phyloP scores from a whole-genome alignment of 1,140 invertebrate genomes.

The Pseudoatta argentina region DNA sequence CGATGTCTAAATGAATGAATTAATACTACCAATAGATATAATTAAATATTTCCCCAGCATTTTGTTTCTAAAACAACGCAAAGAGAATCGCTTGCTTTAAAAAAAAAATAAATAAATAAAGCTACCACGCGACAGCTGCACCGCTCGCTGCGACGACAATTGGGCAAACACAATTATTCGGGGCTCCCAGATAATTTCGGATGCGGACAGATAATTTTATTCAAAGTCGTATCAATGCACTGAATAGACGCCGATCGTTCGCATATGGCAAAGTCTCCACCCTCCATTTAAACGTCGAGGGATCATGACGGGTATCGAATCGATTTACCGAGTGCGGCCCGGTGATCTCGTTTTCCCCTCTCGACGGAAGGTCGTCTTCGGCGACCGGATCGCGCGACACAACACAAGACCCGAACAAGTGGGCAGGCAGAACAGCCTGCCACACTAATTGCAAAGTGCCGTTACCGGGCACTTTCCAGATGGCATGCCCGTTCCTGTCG shows the following conservation, averaged over 20 bases:
- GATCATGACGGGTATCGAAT: slow-evolving; percentile 23
- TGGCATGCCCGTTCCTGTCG: slow-evolving; percentile 76
- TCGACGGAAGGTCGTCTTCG: slow-evolving; percentile 70
- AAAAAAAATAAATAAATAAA: no score
- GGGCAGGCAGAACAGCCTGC: slow-evolving; percentile 47
- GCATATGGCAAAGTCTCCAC: slow-evolving; percentile 35
- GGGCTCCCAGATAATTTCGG: slow-evolving; percentile 31
- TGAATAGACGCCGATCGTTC: slow-evolving; percentile 18
- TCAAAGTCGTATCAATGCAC: neutral
- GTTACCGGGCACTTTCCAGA: slow-evolving; percentile 79
- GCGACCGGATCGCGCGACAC: slow-evolving; percentile 63
- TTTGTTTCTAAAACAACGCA: neutral
- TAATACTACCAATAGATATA: neutral
- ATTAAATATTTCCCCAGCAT: slow-evolving; percentile 37
- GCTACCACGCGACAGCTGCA: slow-evolving; percentile 32
- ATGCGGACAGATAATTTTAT: slow-evolving; percentile 28
- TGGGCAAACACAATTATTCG: slow-evolving; percentile 51
- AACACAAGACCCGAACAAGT: slow-evolving; percentile 52
- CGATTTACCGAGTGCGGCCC: slow-evolving; percentile 37
- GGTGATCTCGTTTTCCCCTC: slow-evolving; percentile 70
- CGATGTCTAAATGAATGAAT: neutral
- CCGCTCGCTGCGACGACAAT: slow-evolving; percentile 37
- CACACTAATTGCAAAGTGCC: slow-evolving; percentile 78
- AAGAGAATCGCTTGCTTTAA: neutral
- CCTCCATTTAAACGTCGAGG: neutral